A percentile compares a stretch with the other conserved stretches of the same genome.
Evolutionary conservation across 2,888 invertebrate genomes (phyloP).

Genomic region (Biston stratarius): DNA sequence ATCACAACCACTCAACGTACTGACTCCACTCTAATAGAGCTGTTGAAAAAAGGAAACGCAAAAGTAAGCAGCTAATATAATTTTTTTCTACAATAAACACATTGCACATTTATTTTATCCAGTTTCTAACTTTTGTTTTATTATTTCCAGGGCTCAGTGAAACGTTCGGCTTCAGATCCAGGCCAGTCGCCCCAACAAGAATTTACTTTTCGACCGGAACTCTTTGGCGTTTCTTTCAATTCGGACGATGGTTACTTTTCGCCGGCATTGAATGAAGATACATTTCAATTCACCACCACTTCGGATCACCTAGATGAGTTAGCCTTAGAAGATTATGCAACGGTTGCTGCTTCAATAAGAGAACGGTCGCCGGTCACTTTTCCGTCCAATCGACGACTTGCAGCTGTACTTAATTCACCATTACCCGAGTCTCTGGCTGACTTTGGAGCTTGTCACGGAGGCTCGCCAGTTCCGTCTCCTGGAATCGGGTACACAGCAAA

Average conservation of each 20-base stretch:
- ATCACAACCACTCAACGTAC: slow-evolving; percentile 79
- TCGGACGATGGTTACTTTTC: slow-evolving; percentile 88
- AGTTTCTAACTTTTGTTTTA: slow-evolving; percentile 18
- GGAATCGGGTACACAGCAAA: slow-evolving; percentile 77
- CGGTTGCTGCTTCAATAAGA: slow-evolving; percentile 85
- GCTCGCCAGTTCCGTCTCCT: slow-evolving; percentile 84
- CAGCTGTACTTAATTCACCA: slow-evolving; percentile 92
- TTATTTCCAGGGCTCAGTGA: slow-evolving; percentile 84
- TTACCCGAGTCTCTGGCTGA: slow-evolving; percentile 93
- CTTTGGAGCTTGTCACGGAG: slow-evolving; percentile 92
- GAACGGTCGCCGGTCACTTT: slow-evolving; percentile 86
- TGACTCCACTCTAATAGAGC: slow-evolving; percentile 92
- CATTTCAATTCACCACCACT: slow-evolving; percentile 88
- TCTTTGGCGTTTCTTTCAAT: slow-evolving; percentile 88
- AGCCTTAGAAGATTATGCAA: slow-evolving; percentile 88
- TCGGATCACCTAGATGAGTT: slow-evolving; percentile 89
- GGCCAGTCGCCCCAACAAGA: slow-evolving; percentile 88
- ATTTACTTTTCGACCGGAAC: slow-evolving; percentile 86
- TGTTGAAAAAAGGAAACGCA: slow-evolving; percentile 89
- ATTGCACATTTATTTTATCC: slow-evolving; percentile 1
- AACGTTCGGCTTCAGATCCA: slow-evolving; percentile 91
- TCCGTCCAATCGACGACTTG: slow-evolving; percentile 90
- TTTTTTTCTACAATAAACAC: slow-evolving; percentile 18
- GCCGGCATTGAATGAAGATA: slow-evolving; percentile 91
- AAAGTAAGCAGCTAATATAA: slow-evolving; percentile 78